Evolutionary conservation across 2,797 vertebrate species (phyloP).

Genomic region (Tinamus major): DNA sequence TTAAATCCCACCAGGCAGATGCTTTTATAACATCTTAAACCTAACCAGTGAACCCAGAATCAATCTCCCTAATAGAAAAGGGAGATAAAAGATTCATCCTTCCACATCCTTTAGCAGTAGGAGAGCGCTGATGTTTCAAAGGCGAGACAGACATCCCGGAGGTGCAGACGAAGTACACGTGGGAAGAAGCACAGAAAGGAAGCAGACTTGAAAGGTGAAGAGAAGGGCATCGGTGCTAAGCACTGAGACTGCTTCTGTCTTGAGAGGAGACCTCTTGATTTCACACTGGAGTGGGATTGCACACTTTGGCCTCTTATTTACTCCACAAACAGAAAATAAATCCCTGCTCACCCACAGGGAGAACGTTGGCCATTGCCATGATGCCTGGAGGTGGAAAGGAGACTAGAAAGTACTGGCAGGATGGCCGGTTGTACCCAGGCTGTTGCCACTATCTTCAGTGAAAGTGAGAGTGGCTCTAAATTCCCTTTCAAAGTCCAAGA

Average conservation of each 20-base stretch:
- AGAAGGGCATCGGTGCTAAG: constrained; percentile 53
- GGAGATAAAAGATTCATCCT: constrained; percentile 73
- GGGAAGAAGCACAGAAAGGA: constrained; percentile 61
- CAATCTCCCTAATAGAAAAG: constrained; percentile 65
- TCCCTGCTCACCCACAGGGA: background rate
- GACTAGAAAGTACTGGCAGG: background rate
- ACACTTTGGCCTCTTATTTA: constrained; percentile 37
- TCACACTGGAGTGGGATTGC: background rate
- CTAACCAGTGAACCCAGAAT: constrained; percentile 67
- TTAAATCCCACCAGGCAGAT: constrained; percentile 54
- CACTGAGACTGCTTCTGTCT: background rate
- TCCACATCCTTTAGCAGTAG: constrained; percentile 70
- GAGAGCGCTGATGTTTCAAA: constrained; percentile 72
- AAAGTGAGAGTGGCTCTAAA: background rate
- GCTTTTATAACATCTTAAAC: constrained; percentile 66
- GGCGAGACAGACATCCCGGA: constrained; percentile 62
- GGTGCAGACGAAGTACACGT: constrained; percentile 59
- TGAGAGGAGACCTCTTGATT: constrained; percentile 56
- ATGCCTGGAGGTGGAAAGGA: background rate
- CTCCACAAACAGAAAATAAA: constrained; percentile 15
- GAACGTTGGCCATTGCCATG: fast-evolving
- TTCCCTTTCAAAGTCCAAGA: background rate
- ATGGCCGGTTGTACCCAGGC: fast-evolving
- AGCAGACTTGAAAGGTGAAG: constrained; percentile 49
- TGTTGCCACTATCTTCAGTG: background rate